Evolutionary conservation across 2,888 invertebrate species (phyloP), one percentile per base, ranked within the genome.

Genomic region (Papilio gigon): DNA sequence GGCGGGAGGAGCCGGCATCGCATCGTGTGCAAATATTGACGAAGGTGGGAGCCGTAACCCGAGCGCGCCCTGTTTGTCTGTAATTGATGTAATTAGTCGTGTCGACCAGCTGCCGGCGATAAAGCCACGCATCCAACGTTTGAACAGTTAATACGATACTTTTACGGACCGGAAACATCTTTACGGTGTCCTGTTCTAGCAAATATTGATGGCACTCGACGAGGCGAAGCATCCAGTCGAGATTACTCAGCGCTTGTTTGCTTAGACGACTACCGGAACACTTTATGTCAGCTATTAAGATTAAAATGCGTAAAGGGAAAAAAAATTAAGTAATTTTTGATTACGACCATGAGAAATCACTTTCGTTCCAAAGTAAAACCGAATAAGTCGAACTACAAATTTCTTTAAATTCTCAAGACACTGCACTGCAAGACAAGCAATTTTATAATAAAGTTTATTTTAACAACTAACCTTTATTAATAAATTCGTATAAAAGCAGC

Each of bases 41-140:
- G 87, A 88, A 91, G 91, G 91, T 90, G 89, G 89, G 85, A 82
- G 85, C 84, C 80, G 90, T 86, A 91, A 90, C 88, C 89, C 82
- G 88, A 91, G 83, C 85, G 74, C 76, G 72, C 75, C 78, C 78
- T 90, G 88, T 90, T 91, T 90, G 84, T 85, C 87, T 87, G 88
- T 91, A 90, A 92, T 92, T 91, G 92, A 90, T 87, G 92, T 92
- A 92, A 92, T 92, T 92, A 91, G 92, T 91, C 90, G 90, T 90
- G 90, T 91, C 90, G 87, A 75, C 77, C 91, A 91, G 90, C 91
- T 90, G 91, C 86, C 80, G 70, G 67, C 76, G 82, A 79, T 82
- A 84, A 82, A 86, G 84, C 84, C 83, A 82, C 78, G 80, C 75
- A 78, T 76, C 78, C 80, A 76, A 77, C 90, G 87, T 92, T 89